A percentile compares a stretch with the other conserved stretches of the same genome.
Evolutionary conservation across 92 coral and sea anemone species (phyloP).

Genomic region (Siderastrea siderea): DNA sequence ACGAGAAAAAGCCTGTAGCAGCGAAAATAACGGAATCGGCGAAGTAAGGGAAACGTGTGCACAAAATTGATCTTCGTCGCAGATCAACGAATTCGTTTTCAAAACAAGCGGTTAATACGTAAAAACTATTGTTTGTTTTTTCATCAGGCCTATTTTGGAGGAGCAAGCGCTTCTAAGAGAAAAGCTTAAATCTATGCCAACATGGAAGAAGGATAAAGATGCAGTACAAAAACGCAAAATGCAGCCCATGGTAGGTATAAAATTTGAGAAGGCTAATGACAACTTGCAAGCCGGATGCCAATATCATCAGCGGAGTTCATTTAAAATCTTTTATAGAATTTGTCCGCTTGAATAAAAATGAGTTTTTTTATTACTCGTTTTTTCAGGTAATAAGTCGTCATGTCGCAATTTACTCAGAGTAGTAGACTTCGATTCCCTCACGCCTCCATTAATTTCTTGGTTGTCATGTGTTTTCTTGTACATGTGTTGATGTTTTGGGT

Average conservation of each 20-base stretch:
- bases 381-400: too few species aligned
- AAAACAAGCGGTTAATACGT: slow-evolving; percentile 2
- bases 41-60: slow-evolving; percentile 65
- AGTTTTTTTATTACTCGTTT: too few species aligned
- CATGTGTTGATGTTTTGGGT: neutral
- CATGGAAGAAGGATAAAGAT: slow-evolving; percentile 95
- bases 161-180: slow-evolving; percentile 96
- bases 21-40: slow-evolving; percentile 93
- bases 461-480: neutral
- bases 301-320: neutral
- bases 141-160: slow-evolving; percentile 91
- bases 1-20: slow-evolving; percentile 84
- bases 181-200: slow-evolving; percentile 78
- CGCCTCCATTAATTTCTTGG: neutral
- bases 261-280: neutral
- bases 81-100: neutral
- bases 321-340: too few species aligned
- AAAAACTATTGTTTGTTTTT: slow-evolving; percentile 15
- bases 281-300: neutral
- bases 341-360: too few species aligned
- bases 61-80: neutral
- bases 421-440: neutral
- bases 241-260: slow-evolving; percentile 86
- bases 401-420: too few species aligned
- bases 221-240: slow-evolving; percentile 72